Evolutionary conservation across 2,797 vertebrate genomes (phyloP), one percentile per base, ranked within the genome.

Genomic region (Heterohyrax brucei): DNA sequence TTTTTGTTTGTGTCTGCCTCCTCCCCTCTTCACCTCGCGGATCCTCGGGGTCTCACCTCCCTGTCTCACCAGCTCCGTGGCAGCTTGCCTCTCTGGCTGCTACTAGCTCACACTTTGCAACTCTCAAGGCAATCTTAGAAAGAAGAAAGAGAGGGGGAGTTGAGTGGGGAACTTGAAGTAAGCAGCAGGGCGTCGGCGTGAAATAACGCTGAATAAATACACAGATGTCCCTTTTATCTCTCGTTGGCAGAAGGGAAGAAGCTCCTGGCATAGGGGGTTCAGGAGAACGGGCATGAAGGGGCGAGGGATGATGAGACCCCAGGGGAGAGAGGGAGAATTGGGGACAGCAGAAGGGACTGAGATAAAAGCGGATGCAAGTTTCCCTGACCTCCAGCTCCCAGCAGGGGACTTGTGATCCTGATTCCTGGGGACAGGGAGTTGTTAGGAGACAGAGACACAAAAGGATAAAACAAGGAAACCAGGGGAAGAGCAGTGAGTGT

Each of bases 181-280:
- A 93, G 93, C 14, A 18, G 73, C 14, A 39, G 62, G 68, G 64
- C 18, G 8, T 39, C 30, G 5, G 72, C 4, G 3, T 16, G 81
- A 73, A 78, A 91, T 46, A 24, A 19, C 44, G 0, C 83, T 61
- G 93, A 78, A 89, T 81, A 96, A 95, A 85, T 48, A 18, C 10
- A 5, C 93, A 94, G 96, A 91, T 93, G 94, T 81, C 48, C 50
- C 77, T 89, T 81, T 92, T 84, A 28, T 75, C 72, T 87, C 62
- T 78, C 46, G 87, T 77, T 75, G 85, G 89, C 80, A 91, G 87
- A 73, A 85, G 66, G 75, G 61, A 61, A 73, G 46, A 30, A 8
- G 13, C 7, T 1, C 0, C 7, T 56, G 53, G 70, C 13, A 3
- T 53, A 28, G n/a, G 28, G 14, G 68, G 46, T 7, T 4, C 77